Conservation (phyloP, 2,113 vertebrate genomes). For the Boulengeromyrus knoepffleri region DNA sequence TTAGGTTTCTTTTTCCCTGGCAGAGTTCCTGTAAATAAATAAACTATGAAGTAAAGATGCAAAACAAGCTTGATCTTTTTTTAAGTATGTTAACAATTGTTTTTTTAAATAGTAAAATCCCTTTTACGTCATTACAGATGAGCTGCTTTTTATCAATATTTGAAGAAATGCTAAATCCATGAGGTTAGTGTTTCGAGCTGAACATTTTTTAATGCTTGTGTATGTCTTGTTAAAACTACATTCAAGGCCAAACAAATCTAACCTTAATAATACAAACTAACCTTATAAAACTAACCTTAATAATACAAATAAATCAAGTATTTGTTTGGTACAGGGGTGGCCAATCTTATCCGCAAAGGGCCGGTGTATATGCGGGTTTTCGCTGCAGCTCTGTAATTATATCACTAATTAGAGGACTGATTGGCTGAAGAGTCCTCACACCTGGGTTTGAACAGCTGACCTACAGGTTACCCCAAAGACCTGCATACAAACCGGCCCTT, state of each 20-base stretch:
- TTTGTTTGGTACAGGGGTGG: not conserved
- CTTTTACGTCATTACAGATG: not conserved
- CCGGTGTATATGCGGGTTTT: too few species aligned
- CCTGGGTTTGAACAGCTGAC: too few species aligned
- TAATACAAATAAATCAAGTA: not conserved
- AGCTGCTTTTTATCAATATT: not conserved
- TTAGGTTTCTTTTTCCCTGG: not conserved
- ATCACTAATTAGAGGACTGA: too few species aligned
- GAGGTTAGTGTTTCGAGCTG: not conserved
- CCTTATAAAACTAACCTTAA: not conserved
- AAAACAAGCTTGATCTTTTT: not conserved
- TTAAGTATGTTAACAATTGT: not conserved
- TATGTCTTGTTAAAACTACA: not conserved
- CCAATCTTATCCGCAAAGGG: too few species aligned
- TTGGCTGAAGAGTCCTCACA: too few species aligned
- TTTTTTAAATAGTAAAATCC: not conserved
- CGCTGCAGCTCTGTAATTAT: too few species aligned
- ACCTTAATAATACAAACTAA: not conserved
- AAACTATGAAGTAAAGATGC: not conserved
- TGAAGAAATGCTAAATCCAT: not conserved
- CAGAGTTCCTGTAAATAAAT: conserved; percentile 3
- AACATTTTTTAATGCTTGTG: not conserved
- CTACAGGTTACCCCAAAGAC: too few species aligned
- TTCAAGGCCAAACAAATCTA: not conserved
- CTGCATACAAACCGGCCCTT: too few species aligned